Evolutionary conservation across 2,797 vertebrate genomes (phyloP).

Genomic region (Poeciliopsis presidionis): DNA sequence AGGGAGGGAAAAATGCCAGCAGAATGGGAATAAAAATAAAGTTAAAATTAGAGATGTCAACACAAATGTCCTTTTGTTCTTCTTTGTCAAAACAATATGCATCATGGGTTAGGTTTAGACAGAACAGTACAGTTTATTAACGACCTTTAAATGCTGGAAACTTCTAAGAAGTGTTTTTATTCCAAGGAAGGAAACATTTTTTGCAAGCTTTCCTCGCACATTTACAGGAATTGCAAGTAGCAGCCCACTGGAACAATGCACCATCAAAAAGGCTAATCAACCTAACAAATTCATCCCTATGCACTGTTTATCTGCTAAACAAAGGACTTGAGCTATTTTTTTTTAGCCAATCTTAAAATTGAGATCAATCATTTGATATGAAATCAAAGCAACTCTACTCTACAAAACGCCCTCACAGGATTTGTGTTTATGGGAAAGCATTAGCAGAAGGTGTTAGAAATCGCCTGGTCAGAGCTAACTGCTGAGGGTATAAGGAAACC

Average conservation of each 20-base stretch:
- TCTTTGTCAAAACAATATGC: not conserved
- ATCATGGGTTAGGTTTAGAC: conserved; percentile 16
- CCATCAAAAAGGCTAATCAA: conserved; percentile 11
- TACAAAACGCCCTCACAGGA: not conserved
- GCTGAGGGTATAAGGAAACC: conserved; percentile 60
- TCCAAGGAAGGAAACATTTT: not conserved
- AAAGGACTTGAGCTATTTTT: not conserved
- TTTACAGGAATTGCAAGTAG: conserved; percentile 4
- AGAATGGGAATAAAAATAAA: not conserved
- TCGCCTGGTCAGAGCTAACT: conserved; percentile 43
- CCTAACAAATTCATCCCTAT: not conserved
- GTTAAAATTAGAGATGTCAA: conserved; percentile 8
- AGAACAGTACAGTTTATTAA: not conserved
- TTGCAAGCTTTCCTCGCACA: not conserved
- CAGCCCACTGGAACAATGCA: not conserved
- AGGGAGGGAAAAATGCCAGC: not conserved
- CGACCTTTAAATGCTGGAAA: conserved; percentile 6
- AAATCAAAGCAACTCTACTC: conserved; percentile 13
- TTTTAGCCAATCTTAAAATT: conserved; percentile 5
- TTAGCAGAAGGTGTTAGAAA: conserved; percentile 51
- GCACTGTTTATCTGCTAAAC: not conserved
- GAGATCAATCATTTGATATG: conserved; percentile 24
- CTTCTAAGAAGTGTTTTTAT: conserved; percentile 11
- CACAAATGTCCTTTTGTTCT: conserved; percentile 22
- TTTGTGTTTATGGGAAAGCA: conserved; percentile 44